A percentile compares a stretch with the other conserved stretches of the same genome.
phyloP scores from a whole-genome alignment of 2,888 invertebrate genomes.

The Phragmatobia fuliginosa region DNA sequence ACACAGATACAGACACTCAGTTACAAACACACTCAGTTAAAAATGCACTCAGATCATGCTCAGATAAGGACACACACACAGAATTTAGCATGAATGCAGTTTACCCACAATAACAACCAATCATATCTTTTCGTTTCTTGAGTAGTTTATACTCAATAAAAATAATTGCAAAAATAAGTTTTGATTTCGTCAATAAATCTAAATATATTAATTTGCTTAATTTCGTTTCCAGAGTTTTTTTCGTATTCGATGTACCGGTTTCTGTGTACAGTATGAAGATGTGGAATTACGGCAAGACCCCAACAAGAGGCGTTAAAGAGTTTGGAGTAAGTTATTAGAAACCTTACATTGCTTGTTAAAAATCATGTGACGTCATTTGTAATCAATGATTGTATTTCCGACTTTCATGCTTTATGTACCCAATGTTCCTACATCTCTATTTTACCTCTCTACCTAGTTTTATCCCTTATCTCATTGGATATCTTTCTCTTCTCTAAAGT shows the following conservation, averaged over 20 bases:
- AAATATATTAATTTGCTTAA: neutral
- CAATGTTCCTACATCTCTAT: neutral
- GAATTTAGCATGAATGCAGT: no score
- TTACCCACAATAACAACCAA: no score
- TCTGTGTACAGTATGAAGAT: slow-evolving; percentile 91
- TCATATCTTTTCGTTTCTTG: no score
- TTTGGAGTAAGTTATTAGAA: slow-evolving; percentile 88
- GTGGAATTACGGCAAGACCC: slow-evolving; percentile 95
- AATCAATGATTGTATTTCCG: neutral
- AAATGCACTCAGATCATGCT: no score
- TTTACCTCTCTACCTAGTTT: neutral
- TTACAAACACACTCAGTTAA: no score
- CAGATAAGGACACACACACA: no score
- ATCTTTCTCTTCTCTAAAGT: neutral
- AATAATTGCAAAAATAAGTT: no score
- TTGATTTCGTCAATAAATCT: no score
- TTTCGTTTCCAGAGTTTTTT: slow-evolving; percentile 87
- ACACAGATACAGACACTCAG: no score
- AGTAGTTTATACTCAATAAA: no score
- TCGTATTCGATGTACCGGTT: slow-evolving; percentile 92
- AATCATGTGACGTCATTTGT: neutral
- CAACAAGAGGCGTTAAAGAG: slow-evolving; percentile 92
- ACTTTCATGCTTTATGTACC: neutral
- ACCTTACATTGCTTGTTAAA: no score
- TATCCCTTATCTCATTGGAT: no score